Conservation (phyloP, 2,797 vertebrate species). For the Tokudaia muenninki region DNA sequence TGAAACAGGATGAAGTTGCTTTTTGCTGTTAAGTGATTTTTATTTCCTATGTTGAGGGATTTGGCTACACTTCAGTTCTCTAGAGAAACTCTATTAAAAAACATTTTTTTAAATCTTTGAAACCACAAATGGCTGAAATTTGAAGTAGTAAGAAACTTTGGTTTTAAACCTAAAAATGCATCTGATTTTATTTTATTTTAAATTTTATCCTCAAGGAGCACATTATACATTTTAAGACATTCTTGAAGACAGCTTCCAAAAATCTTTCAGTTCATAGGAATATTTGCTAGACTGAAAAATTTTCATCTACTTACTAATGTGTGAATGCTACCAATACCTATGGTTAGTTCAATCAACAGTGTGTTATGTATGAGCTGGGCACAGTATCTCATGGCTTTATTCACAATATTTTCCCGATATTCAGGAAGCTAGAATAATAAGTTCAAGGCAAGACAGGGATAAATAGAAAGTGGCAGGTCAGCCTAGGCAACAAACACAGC, state of each 20-base stretch:
- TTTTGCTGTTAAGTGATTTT: conserved; percentile 74
- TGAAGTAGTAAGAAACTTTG: conserved; percentile 76
- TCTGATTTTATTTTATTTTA: conserved; percentile 79
- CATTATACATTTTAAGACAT: conserved; percentile 68
- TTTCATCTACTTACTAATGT: conserved; percentile 72
- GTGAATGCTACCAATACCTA: conserved; percentile 48
- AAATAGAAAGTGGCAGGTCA: too few species aligned
- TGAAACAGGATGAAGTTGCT: conserved; percentile 72
- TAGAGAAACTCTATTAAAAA: conserved; percentile 20
- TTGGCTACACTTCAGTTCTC: conserved; percentile 74
- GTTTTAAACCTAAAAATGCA: conserved; percentile 75
- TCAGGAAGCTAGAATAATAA: too few species aligned
- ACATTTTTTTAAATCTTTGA: conserved; percentile 67
- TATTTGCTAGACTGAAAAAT: conserved; percentile 57
- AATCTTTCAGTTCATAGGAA: conserved; percentile 65
- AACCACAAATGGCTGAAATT: conserved; percentile 73
- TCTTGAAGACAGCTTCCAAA: conserved; percentile 66
- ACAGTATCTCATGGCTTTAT: too few species aligned
- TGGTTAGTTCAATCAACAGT: neutral
- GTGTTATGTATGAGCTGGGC: neutral
- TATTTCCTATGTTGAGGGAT: conserved; percentile 53
- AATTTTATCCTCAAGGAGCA: conserved; percentile 78
- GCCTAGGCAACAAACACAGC: neutral
- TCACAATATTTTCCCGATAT: too few species aligned
- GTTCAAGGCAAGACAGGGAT: too few species aligned